Base-by-base conservation (phyloP, 2,113 vertebrate species). In the Eira barbara region DNA sequence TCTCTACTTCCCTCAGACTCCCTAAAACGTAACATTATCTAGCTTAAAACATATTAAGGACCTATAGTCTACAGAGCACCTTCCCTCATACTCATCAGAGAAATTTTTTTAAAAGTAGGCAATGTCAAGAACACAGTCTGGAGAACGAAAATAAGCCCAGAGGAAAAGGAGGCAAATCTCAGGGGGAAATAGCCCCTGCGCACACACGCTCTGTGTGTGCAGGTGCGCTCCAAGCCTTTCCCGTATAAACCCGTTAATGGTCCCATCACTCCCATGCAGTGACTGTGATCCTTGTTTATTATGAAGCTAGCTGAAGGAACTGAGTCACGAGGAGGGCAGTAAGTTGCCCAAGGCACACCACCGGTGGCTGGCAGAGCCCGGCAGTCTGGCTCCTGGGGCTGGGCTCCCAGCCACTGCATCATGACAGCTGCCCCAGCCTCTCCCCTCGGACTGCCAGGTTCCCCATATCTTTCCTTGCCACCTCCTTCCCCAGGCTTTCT, bases 191-290 rank as follows among this genome's bases (percentile, higher is more conserved):
- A 71, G 6, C 27, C 55, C 45, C 18, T 3, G 0, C 15, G 23
- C 11, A 1, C 6, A 0, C 2, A 39, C 42, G 12, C 20, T 31
- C 55, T 31, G 6, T 13, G 5, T 1, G 0, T 27, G n/a, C 17
- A 20, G 63, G 5, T 21, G 52, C 13, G 25, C 34, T 89, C 67
- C 34, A 74, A 36, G 57, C 36, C 78, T 52, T 45, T 79, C 27
- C 57, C 4, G 0, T 23, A 23, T 55, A 45, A 74, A 31, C 36
- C 65, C 27, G 25, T 6, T 23, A 23, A 18, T 27, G 55, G 34
- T 21, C 52, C 34, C 42, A 31, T 94, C 49, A 29, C 27, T 29
- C 55, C 14, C 7, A 1, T 3, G 21, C 6, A 3, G 20, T 2
- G 42, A 79, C n/a, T 59, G 0, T 45, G 31, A 52, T 20, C n/a